Evolutionary conservation across 2,888 invertebrate genomes (phyloP).

Genomic region (Epicampocera succincta): DNA sequence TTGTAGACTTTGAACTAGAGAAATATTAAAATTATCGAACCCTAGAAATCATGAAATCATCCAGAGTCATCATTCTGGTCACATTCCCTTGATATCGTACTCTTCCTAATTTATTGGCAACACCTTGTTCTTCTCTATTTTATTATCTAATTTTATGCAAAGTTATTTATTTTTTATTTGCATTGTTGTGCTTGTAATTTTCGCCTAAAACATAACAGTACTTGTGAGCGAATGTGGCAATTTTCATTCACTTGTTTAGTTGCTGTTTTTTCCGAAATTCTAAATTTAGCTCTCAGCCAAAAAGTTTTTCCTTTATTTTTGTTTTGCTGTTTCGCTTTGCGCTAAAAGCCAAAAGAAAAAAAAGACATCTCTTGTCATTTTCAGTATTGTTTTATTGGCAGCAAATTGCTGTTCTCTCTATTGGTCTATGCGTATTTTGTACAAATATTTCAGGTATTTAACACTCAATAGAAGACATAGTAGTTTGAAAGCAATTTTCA

Average conservation of each 20-base stretch:
- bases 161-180: constrained; percentile 14
- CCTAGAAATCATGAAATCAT: too few species aligned
- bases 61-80: too few species aligned
- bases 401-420: constrained; percentile 49
- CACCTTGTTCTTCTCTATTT: constrained; percentile 1
- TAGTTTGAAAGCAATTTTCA: constrained; percentile 11
- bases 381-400: constrained; percentile 56
- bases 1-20: too few species aligned
- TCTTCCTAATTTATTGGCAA: constrained; percentile 13
- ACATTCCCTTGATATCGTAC: too few species aligned
- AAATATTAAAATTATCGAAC: too few species aligned
- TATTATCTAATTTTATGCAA: constrained; percentile 28
- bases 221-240: constrained; percentile 42
- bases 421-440: constrained; percentile 38
- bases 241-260: constrained; percentile 54
- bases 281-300: constrained; percentile 67
- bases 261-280: constrained; percentile 58
- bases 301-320: constrained; percentile 47
- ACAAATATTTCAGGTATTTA: constrained; percentile 19
- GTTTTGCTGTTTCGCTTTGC: constrained; percentile 24
- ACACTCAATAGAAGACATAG: neutral
- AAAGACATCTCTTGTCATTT: constrained; percentile 26
- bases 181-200: constrained; percentile 22
- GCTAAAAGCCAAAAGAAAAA: constrained; percentile 6
- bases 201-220: neutral